These are phyloP conservation scores for Chloropsis cyanopogon DNA, from an alignment of 2,113 vertebrate species.

Conservation along the genomic window DNA sequence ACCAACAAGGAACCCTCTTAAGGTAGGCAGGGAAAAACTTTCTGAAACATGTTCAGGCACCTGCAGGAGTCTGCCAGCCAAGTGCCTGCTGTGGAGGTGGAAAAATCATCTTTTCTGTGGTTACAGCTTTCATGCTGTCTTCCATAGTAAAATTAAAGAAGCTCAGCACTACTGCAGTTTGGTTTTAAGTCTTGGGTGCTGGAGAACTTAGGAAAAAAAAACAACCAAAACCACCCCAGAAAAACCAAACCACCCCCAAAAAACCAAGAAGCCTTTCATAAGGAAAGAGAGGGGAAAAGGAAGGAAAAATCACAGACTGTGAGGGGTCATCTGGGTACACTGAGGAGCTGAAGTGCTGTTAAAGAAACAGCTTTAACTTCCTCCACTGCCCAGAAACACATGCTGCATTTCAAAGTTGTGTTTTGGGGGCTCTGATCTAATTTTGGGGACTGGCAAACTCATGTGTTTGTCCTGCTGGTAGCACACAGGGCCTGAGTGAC, in stretches of 20 bases:
- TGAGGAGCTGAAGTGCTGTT: background rate
- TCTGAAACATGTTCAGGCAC: background rate
- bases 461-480: background rate
- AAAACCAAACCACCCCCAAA: background rate
- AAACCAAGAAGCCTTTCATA: background rate
- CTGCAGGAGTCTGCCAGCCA: conserved; percentile 23
- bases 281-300: background rate
- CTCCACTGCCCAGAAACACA: background rate
- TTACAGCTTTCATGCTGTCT: background rate
- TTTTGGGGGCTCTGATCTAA: background rate
- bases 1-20: background rate
- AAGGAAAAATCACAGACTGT: background rate
- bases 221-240: rapidly evolving
- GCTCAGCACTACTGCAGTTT: background rate
- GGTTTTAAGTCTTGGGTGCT: background rate
- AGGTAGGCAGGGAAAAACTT: background rate
- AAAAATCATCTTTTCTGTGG: conserved; percentile 15
- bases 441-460: background rate
- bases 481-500: background rate
- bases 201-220: background rate
- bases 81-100: background rate
- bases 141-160: background rate
- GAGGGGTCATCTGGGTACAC: background rate
- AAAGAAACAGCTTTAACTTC: background rate
- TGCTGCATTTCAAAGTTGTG: background rate